These are phyloP conservation scores for Vireo altiloquus DNA, from an alignment of 2,113 vertebrate genomes.

Conservation along the genomic window DNA sequence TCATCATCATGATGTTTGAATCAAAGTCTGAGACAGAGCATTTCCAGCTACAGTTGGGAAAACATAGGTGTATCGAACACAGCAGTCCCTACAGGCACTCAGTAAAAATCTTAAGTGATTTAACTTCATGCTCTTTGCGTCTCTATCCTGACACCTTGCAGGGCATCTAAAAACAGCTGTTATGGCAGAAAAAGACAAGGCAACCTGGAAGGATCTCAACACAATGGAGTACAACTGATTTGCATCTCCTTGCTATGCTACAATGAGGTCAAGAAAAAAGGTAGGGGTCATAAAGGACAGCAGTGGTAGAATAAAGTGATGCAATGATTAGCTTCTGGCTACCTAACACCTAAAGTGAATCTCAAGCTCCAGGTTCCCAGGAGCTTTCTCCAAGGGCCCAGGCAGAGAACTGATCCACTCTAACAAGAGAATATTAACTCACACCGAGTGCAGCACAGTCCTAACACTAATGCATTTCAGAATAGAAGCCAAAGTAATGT, in stretches of 20 bases:
- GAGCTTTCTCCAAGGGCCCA: background rate
- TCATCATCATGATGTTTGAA: accelerated
- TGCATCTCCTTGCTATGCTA: background rate
- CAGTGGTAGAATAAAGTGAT: background rate
- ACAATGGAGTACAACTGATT: background rate
- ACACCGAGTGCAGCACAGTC: background rate
- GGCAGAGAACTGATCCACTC: background rate
- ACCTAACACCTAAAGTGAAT: background rate
- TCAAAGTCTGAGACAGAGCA: background rate
- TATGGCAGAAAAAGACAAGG: background rate
- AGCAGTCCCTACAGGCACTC: background rate
- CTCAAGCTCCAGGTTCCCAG: background rate
- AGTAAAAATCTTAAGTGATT: background rate
- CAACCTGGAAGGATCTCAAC: background rate
- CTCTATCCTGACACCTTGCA: background rate
- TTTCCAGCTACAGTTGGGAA: background rate
- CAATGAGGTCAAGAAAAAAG: background rate
- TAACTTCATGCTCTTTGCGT: background rate
- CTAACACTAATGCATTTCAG: background rate
- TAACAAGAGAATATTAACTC: background rate
- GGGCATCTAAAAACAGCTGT: background rate
- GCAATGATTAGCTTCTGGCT: background rate
- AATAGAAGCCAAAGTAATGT: background rate
- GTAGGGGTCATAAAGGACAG: background rate
- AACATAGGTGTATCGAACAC: background rate